Evolutionary conservation across 2,888 invertebrate genomes (phyloP), one percentile per base, ranked within the genome.

Genomic region (Galeruca laticollis): DNA sequence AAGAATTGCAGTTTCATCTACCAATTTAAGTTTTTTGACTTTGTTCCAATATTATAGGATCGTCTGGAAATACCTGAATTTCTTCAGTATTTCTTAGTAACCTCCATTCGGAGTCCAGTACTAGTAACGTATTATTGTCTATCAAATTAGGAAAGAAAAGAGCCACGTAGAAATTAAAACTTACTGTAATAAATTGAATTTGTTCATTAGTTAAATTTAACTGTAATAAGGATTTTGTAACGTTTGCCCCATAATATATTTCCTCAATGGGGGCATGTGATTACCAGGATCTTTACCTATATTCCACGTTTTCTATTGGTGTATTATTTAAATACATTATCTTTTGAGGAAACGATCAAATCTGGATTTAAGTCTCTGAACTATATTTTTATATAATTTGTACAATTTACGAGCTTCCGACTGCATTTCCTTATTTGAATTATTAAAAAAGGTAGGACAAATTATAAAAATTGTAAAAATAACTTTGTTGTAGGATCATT

Each of bases 211-310:
- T n/a, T n/a, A n/a, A n/a, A n/a, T 26, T 26, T 26, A 26, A 26
- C 26, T 26, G 26, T 26, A 26, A 26, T 26, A 26, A 26, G 26
- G 26, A 26, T 26, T 26, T 2, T 18, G 20, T 40, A 52, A 62
- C 52, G 15, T 52, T 52, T 51, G 62, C 52, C 15, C 62, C 62
- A 52, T 31, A 62, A 52, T 62, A 62, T 18, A 62, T 62, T 11
- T 62, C 37, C 49, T 11, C 49, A 31, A 61, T 61, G n/a, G n/a
- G 10, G 61, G 61, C 15, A 43, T 10, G 35, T 15, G 35, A n/a
- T 35, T 59, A 26, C 33, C 35, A 37, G 13, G 59, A 37, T 59
- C 26, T 52, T 51, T n/a, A n/a, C n/a, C n/a, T 62, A 31, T 49
- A 61, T 26, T 61, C 47, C 13, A 61, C 49, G n/a, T 61, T 49